Conservation (phyloP, 92 coral and sea anemone species). For the Pocillopora grandis region DNA sequence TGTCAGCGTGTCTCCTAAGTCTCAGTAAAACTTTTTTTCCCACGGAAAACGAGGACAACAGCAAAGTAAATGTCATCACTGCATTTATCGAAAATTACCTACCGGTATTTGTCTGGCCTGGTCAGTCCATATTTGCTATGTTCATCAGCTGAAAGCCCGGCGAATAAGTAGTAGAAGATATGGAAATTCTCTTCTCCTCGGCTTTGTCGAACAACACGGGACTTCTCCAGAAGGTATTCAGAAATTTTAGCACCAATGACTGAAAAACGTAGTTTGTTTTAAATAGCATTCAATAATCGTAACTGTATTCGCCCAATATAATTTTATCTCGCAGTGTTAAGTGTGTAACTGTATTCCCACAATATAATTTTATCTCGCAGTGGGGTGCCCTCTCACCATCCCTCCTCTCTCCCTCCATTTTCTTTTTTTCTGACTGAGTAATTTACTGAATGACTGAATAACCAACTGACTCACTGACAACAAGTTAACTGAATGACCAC, state of each 20-base stretch:
- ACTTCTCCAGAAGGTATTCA: constrained; percentile 86
- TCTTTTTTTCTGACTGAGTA: background rate
- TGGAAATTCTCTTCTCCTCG: constrained; percentile 84
- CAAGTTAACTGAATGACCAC: background rate
- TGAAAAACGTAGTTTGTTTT: constrained; percentile 12
- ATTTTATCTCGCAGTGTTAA: too few relatives aligned
- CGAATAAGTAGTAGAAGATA: constrained; percentile 82
- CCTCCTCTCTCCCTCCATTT: too few relatives aligned
- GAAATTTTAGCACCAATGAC: constrained; percentile 92
- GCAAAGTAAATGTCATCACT: too few relatives aligned
- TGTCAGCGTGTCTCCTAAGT: too few relatives aligned
- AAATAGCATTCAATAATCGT: background rate
- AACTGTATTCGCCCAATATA: too few relatives aligned
- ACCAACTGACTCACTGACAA: background rate
- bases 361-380: too few relatives aligned
- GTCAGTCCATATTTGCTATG: constrained; percentile 68
- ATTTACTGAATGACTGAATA: background rate
- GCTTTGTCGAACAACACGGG: constrained; percentile 76
- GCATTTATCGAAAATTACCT: background rate
- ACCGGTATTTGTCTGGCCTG: constrained; percentile 78
- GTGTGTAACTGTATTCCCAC: background rate
- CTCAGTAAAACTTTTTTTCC: too few relatives aligned
- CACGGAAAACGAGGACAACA: too few relatives aligned
- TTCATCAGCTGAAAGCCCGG: constrained; percentile 78
- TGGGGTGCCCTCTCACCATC: too few relatives aligned